phyloP scores from a whole-genome alignment of 2,888 invertebrate species.

The Drosophila cracens region DNA sequence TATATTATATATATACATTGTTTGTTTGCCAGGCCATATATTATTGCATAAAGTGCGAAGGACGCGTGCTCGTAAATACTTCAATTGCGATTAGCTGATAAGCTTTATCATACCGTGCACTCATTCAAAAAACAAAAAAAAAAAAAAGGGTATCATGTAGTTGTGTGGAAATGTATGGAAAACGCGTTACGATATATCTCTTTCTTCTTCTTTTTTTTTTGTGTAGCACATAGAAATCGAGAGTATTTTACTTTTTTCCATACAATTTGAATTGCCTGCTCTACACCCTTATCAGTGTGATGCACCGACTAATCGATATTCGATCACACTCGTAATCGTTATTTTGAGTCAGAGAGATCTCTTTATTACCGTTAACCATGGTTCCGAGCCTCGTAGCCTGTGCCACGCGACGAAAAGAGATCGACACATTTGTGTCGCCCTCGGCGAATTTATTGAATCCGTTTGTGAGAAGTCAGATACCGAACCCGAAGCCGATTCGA shows the following conservation, averaged over 20 bases:
- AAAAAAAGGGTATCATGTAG: not conserved
- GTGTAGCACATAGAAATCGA: not conserved
- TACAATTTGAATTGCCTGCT: not conserved
- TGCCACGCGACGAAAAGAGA: not conserved
- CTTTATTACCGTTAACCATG: not conserved
- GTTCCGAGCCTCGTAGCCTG: not conserved
- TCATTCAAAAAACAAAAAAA: not conserved
- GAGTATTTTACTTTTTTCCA: not conserved
- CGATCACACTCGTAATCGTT: not conserved
- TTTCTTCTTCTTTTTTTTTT: not conserved
- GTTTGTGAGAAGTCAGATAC: not conserved
- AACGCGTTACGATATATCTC: not conserved
- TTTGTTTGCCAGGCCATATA: conserved; percentile 17
- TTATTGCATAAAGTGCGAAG: conserved; percentile 35
- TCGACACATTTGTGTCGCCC: not conserved
- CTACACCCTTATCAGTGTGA: not conserved
- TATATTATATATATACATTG: not conserved
- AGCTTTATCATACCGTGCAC: conserved; percentile 5
- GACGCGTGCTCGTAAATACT: conserved; percentile 53
- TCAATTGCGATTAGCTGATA: conserved; percentile 46
- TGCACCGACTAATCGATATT: not conserved
- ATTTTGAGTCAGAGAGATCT: not conserved
- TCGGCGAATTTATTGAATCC: too few species aligned
- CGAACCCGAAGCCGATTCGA: not conserved
- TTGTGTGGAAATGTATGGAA: not conserved